Conservation (phyloP, 1,140 invertebrate genomes). For the Pectinophora gossypiella region DNA sequence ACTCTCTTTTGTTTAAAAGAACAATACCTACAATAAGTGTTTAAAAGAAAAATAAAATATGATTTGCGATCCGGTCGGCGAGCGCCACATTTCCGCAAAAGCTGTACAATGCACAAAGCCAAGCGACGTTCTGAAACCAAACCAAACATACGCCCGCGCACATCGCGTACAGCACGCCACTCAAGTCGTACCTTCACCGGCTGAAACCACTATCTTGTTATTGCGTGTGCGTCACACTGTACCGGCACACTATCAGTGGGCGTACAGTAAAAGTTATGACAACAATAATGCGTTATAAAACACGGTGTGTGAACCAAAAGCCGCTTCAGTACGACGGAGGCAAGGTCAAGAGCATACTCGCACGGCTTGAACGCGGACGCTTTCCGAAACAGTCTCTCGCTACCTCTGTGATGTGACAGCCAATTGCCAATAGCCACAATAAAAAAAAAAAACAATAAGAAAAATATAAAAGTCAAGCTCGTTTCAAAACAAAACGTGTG, state of each 20-base stretch:
- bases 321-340: conserved; percentile 55
- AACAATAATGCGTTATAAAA: conserved; percentile 70
- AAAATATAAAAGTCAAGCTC: conserved; percentile 10
- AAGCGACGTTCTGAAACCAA: no score
- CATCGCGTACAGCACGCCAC: no score
- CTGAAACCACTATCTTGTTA: no score
- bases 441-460: conserved; percentile 26
- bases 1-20: no score
- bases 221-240: not conserved
- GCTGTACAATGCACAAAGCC: no score
- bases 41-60: no score
- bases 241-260: conserved; percentile 16
- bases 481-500: not conserved
- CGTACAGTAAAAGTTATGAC: conserved; percentile 58
- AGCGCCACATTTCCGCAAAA: no score
- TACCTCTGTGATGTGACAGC: conserved; percentile 41
- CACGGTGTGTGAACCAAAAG: conserved; percentile 45
- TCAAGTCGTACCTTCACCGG: no score
- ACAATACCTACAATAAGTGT: no score
- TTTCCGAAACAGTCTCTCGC: conserved; percentile 51
- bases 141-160: no score
- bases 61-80: no score
- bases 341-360: conserved; percentile 63
- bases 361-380: conserved; percentile 24
- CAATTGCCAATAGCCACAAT: conserved; percentile 23